A percentile compares a stretch with the other conserved stretches of the same genome.
phyloP scores from a whole-genome alignment of 2,888 invertebrate species.

The Amiota communis region DNA sequence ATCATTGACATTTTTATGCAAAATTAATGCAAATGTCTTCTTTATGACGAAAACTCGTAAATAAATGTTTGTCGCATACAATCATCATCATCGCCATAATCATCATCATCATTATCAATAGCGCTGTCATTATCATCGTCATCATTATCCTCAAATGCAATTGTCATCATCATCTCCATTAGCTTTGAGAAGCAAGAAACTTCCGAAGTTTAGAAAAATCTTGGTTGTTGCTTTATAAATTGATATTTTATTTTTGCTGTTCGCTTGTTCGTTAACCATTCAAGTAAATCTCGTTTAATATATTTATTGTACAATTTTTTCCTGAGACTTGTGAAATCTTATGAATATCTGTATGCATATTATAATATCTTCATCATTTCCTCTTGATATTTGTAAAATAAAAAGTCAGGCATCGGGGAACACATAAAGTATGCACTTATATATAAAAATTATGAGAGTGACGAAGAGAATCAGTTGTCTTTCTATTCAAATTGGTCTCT shows the following conservation, averaged over 20 bases:
- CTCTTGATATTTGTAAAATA: too few species aligned
- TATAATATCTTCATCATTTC: too few species aligned
- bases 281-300: not conserved
- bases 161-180: too few species aligned
- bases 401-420: too few species aligned
- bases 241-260: too few species aligned
- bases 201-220: too few species aligned
- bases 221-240: too few species aligned
- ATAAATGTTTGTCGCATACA: constrained; percentile 21
- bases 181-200: too few species aligned
- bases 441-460: not conserved
- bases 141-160: not conserved
- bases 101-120: not conserved
- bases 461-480: not conserved
- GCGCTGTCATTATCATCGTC: not conserved
- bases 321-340: not conserved
- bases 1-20: constrained; percentile 25
- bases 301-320: not conserved
- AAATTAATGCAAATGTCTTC: constrained; percentile 28
- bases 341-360: too few species aligned
- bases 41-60: constrained; percentile 28
- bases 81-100: constrained; percentile 9
- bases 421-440: too few species aligned
- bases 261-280: too few species aligned
- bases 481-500: too few species aligned